Base-by-base conservation (phyloP, 2,888 invertebrate genomes). In the Phyllotreta cruciferae region DNA sequence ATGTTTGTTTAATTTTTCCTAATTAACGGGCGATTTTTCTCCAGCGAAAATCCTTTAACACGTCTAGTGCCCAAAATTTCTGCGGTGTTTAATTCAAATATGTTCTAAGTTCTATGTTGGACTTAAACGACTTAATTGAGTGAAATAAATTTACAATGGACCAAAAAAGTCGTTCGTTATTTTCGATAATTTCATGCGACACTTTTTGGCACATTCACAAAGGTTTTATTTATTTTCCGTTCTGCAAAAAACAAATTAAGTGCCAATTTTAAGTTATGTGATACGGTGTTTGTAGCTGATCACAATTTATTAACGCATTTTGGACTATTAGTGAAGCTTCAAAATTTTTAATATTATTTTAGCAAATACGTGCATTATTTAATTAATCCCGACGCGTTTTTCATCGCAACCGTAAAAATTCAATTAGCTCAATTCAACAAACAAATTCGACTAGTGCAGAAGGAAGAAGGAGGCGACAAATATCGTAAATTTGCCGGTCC, bases 341-440 rank as follows among this genome's bases (percentile, higher is more conserved):
- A 24, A 24, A 24, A 24, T n/a, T n/a, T n/a, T n/a, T n/a, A n/a
- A n/a, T n/a, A n/a, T n/a, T n/a, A n/a, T n/a, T n/a, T n/a, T n/a
- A n/a, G n/a, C n/a, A n/a, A n/a, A n/a, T n/a, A n/a, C n/a, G n/a
- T n/a, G n/a, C n/a, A n/a, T n/a, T 24, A 24, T 24, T 24, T 24
- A 4, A 24, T 24, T 24, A 24, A 24, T 3, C 45, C 11, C 2
- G 8, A 44, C 11, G 2, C 13, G 11, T 10, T 11, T 14, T 44
- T 44, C 45, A 44, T 44, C 45, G 11, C 45, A 11, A 44, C 45
- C 11, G 14, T 44, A 44, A 44, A 44, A 44, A 44, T 44, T 44
- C n/a, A 44, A 11, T 11, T 11, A 44, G 45, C 11, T 11, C 11
- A 44, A 14, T 14, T 10, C 10, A 44, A 9, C 9, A 9, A 44